Conservation (phyloP, 2,888 invertebrate species). For the Odontothrips loti region DNA sequence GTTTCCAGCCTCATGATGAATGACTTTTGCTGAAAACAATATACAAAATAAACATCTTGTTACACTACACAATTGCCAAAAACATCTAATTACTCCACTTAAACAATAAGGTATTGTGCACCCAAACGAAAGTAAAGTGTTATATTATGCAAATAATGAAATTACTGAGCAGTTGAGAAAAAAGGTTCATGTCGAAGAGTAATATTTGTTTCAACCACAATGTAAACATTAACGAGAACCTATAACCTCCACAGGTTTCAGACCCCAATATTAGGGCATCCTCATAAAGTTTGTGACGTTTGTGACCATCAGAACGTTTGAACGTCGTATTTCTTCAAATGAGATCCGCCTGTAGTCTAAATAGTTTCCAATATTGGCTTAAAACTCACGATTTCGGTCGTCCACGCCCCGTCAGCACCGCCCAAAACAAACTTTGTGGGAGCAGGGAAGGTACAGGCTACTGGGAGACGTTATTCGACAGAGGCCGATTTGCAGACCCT, state of each 20-base stretch:
- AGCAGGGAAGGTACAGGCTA: too few species aligned
- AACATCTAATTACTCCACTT: not conserved
- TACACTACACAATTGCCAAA: not conserved
- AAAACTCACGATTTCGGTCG: not conserved
- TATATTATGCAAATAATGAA: not conserved
- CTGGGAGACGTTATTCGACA: too few species aligned
- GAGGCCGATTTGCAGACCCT: too few species aligned
- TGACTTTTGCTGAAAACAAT: not conserved
- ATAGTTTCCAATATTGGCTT: not conserved
- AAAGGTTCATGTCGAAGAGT: not conserved
- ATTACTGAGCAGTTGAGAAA: not conserved
- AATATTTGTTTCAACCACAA: not conserved
- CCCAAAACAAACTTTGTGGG: conserved; percentile 12
- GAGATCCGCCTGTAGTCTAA: not conserved
- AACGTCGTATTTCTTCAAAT: not conserved
- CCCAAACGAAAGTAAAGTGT: not conserved
- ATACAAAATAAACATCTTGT: not conserved
- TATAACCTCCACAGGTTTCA: not conserved
- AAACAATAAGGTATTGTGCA: not conserved
- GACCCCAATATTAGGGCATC: too few species aligned
- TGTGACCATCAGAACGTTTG: not conserved
- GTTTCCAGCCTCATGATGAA: conserved; percentile 52
- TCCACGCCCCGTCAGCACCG: not conserved
- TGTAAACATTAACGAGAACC: not conserved
- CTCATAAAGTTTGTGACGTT: not conserved